Base-by-base conservation (phyloP, 2,888 invertebrate genomes). In the Urechis unicinctus region DNA sequence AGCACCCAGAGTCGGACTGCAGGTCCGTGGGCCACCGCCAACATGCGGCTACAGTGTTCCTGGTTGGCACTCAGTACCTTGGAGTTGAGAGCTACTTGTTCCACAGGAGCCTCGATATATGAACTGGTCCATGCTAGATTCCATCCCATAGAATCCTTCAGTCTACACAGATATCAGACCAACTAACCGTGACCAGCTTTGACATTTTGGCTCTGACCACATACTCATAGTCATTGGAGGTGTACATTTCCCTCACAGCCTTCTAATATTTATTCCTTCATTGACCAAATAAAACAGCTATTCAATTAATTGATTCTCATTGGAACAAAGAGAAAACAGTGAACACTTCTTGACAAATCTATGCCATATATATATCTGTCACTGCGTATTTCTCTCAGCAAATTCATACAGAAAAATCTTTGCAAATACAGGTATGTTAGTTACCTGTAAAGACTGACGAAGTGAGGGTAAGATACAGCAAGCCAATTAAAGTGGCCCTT, bases 101-200 rank as follows among this genome's bases (percentile, higher is more conserved):
- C 93, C 66, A 97, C 91, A 13, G 86, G 84, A 2, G 86, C 85
- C 68, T 93, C 92, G 71, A 95, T 89, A 61, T 91, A 88, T 0
- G 93, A 90, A 61, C 94, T 93, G 54, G 91, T 92, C 80, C 95
- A 96, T 9, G 90, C 88, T 69, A 90, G 85, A 73, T 93, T 92
- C 96, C 96, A 97, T 4, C 96, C 96, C 65, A 89, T 90, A 0
- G 93, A 91, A 78, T 97, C 96, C 79, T 94, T 95, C 72, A 96
- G 84, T 73, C 95, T 6, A n/a, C 41, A 13, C 17, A 36, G 41
- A 36, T 36, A 13, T 36, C 13, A 36, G n/a, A n/a, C n/a, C n/a
- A n/a, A n/a, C n/a, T n/a, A n/a, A n/a, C n/a, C n/a, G 36, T 36
- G 36, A 36, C 9, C 36, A 36, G 36, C 13, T 13, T 36, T 36